Evolutionary conservation across 2,797 vertebrate species (phyloP).

Genomic region (Sardinella longiceps): DNA sequence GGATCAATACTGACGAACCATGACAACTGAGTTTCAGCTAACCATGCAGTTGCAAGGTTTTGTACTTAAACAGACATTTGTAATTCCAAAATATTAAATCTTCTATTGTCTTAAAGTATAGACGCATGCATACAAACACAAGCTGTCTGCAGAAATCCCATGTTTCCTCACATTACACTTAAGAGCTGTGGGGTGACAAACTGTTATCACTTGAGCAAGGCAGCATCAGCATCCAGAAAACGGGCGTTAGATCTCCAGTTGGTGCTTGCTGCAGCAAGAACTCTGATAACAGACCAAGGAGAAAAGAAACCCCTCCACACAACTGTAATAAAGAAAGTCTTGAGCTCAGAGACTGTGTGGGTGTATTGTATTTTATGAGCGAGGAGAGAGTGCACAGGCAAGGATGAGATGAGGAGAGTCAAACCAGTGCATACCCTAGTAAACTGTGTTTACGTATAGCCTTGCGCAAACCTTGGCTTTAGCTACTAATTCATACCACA

Average conservation of each 20-base stretch:
- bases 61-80: background rate
- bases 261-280: background rate
- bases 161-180: background rate
- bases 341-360: background rate
- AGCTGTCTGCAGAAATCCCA: background rate
- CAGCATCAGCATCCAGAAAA: background rate
- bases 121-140: background rate
- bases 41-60: background rate
- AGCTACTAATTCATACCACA: background rate
- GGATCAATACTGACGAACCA: background rate
- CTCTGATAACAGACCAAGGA: background rate
- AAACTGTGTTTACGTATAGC: background rate
- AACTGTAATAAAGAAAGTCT: conserved; percentile 3
- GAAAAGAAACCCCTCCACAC: background rate
- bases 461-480: background rate
- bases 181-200: background rate
- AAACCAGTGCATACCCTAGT: background rate
- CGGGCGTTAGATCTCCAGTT: background rate
- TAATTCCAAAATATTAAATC: background rate
- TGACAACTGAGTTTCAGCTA: background rate
- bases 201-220: background rate
- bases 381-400: background rate
- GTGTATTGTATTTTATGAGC: background rate
- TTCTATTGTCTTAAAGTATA: background rate
- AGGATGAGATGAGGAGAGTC: background rate